Base-by-base conservation (phyloP, 2,888 invertebrate species). In the Coelinius sp. region DNA sequence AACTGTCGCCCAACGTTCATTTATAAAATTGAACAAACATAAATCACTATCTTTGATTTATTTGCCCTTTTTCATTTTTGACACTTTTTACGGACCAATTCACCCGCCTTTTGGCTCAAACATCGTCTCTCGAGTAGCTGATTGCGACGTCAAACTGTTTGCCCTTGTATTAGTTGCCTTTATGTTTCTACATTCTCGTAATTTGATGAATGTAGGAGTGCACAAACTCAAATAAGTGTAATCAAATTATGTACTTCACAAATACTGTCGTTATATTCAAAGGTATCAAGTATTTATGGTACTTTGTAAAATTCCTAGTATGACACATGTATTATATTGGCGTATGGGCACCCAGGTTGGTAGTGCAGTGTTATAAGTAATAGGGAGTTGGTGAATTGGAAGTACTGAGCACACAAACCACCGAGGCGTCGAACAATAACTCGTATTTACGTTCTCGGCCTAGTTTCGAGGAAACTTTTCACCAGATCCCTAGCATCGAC, bases 11-110 rank as follows among this genome's bases (percentile, higher is more conserved):
- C 25, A 8, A 14, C 17, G 14, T 31, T 35, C 59, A 31, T 59
- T 59, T 59, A 8, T 31, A 49, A 12, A 27, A 59, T 31, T 17
- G 59, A 49, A 59, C 59, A 59, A 59, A 59, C 59, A 59, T 59
- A 17, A 59, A 59, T 59, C 59, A 59, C 20, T 20, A 70, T 68
- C 46, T 66, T 73, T 73, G 68, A 78, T 83, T 79, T 85, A 81
- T 85, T 85, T 86, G 80, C 82, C 81, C 2, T 41, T 17, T 49
- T 81, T 82, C 79, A 82, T 76, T 78, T 59, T 59, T 80, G 77
- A 77, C 79, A 79, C 80, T 79, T 75, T 74, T 76, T 73, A 78
- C 75, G 77, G 73, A 59, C 72, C 82, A 83, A 85, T 87, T 87
- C 85, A 85, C 86, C 85, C 85, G 46, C 46, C 46, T 49, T 20